Evolutionary conservation across 2,113 vertebrate genomes (phyloP), one percentile per base, ranked within the genome.

Genomic region (Trogon surrucura): DNA sequence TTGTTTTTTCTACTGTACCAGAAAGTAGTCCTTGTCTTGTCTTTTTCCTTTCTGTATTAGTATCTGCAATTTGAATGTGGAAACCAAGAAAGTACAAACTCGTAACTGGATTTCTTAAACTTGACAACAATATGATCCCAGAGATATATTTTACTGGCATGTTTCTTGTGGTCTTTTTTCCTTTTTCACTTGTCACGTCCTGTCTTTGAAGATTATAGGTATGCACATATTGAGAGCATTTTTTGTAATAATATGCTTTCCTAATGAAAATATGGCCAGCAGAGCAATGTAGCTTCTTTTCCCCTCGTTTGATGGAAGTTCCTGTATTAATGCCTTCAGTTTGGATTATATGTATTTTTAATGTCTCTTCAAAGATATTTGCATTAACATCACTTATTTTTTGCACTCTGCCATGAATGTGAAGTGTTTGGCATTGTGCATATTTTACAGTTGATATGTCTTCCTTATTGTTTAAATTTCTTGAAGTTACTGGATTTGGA

Each of bases 401-500:
- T 38, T 71, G 26, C 45, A 26, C 22, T 91, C 60, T 86, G 64
- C 71, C 54, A 48, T 67, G 51, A 25, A 80, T 60, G 19, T 50
- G 23, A 83, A 86, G 13, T 69, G 62, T 69, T 88, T 83, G 84
- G 38, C 26, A 21, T 34, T 80, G 22, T 89, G 72, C 64, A 41
- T 85, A 84, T 91, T 91, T 96, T 91, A 70, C 45, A 41, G 58
- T 48, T 66, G 41, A 4, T 80, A 7, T 60, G 22, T 84, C 66
- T 90, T 95, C 90, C 80, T 94, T 73, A 61, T 71, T 90, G 72
- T 87, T 94, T 73, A 83, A 78, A 84, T 93, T 93, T 90, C 62
- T 72, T 87, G 80, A 85, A 85, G 85, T 85, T 96, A 77, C 64
- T 91, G 69, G 60, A 73, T 94, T 93, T 93, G n/a, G 38, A 86